Conservation (phyloP, 92 coral and sea anemone genomes). For the Epizoanthus ramosus region DNA sequence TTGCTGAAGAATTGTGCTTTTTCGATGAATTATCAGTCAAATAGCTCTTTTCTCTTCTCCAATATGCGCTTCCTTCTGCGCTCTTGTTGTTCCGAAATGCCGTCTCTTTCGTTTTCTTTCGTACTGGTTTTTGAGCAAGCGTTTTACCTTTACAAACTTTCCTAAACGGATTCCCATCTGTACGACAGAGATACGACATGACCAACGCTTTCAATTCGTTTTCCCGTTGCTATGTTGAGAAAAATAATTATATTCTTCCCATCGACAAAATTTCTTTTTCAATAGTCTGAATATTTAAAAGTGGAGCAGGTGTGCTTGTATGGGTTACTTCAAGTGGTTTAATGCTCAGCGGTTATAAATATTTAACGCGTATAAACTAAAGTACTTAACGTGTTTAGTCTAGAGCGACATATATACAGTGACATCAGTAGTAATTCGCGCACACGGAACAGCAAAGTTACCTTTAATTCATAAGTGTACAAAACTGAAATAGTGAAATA, state of each 20-base stretch:
- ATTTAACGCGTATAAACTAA: too few species aligned
- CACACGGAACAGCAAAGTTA: too few species aligned
- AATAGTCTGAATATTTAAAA: background rate
- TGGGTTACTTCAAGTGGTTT: too few species aligned
- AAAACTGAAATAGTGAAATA: too few species aligned
- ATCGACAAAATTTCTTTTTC: background rate
- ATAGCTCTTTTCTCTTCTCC: background rate
- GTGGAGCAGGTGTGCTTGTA: background rate
- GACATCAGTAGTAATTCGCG: too few species aligned
- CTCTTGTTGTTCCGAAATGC: background rate
- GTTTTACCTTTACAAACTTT: constrained; percentile 30
- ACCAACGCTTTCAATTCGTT: background rate
- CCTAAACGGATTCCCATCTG: constrained; percentile 16
- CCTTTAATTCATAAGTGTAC: too few species aligned
- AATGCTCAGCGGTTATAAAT: too few species aligned
- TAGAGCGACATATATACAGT: too few species aligned
- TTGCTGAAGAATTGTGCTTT: background rate
- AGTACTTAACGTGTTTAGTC: too few species aligned
- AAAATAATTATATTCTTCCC: constrained; percentile 3
- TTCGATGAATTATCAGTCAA: background rate
- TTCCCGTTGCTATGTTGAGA: constrained; percentile 1
- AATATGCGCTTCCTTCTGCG: background rate
- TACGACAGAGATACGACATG: constrained; percentile 21
- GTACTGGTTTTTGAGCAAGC: background rate
- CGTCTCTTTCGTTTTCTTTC: background rate